A percentile compares a stretch with the other conserved stretches of the same genome.
Conservation (phyloP, 2,797 vertebrate species). For the Valencia hispanica region DNA sequence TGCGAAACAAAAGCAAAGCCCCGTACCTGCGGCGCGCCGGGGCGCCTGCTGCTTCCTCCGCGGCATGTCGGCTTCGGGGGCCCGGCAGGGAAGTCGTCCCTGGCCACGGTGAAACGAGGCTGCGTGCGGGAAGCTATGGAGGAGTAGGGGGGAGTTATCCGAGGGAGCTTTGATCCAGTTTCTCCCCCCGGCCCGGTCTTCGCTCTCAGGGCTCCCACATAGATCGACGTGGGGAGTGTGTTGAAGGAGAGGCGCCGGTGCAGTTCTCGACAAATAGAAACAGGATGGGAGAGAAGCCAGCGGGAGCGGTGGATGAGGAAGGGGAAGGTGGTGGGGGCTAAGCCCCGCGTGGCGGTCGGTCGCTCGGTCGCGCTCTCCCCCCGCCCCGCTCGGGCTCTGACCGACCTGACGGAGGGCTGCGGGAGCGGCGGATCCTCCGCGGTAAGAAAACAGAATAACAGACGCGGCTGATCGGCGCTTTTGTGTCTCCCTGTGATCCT, state of each 20-base stretch:
- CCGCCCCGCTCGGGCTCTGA: slow-evolving; percentile 55
- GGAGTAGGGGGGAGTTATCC: slow-evolving; percentile 32
- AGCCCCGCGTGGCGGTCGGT: too few species aligned
- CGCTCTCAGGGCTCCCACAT: slow-evolving; percentile 82
- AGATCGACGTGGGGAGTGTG: slow-evolving; percentile 61
- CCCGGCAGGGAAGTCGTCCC: slow-evolving; percentile 76
- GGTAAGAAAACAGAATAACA: slow-evolving; percentile 41
- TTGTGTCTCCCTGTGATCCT: slow-evolving; percentile 75
- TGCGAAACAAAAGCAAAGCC: slow-evolving; percentile 33
- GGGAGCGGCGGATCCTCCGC: slow-evolving; percentile 52
- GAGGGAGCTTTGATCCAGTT: slow-evolving; percentile 79
- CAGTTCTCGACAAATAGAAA: slow-evolving; percentile 70
- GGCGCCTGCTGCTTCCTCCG: slow-evolving; percentile 98
- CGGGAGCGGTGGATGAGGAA: slow-evolving; percentile 1
- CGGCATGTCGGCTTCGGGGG: slow-evolving; percentile 86
- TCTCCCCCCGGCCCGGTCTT: slow-evolving; percentile 75
- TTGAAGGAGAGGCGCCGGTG: slow-evolving; percentile 24
- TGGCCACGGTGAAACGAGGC: slow-evolving; percentile 84
- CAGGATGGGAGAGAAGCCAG: slow-evolving; percentile 45
- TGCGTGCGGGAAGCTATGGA: slow-evolving; percentile 61
- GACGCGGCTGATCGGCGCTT: slow-evolving; percentile 55
- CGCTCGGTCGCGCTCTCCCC: slow-evolving; percentile 37
- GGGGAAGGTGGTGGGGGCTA: too few species aligned
- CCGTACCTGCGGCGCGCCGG: slow-evolving; percentile 92
- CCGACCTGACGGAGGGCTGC: slow-evolving; percentile 76